Evolutionary conservation across 1,140 invertebrate genomes (phyloP).

Genomic region (Drosophila nigromelanica): DNA sequence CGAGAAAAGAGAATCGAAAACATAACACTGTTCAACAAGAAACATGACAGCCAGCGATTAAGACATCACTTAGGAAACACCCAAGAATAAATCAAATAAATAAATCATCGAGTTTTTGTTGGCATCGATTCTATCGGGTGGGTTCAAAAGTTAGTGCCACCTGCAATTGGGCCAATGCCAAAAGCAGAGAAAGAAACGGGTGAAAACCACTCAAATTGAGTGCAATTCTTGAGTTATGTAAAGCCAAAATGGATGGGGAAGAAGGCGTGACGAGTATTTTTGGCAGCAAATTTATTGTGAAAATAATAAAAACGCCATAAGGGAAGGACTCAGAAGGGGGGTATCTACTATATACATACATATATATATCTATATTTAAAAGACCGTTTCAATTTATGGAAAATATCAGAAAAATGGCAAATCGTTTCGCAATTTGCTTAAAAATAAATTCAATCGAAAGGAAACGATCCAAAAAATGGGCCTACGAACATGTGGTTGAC

Average conservation of each 20-base stretch:
- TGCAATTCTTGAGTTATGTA: slow-evolving; percentile 65
- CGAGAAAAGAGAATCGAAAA: slow-evolving; percentile 2
- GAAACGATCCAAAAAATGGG: slow-evolving; percentile 12
- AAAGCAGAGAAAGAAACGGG: slow-evolving; percentile 32
- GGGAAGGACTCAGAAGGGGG: background rate
- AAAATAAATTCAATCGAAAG: slow-evolving; percentile 45
- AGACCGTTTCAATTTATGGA: slow-evolving; percentile 44
- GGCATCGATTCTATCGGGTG: slow-evolving; percentile 33
- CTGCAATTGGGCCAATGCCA: slow-evolving; percentile 78
- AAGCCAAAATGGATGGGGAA: slow-evolving; percentile 36
- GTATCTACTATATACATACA: background rate
- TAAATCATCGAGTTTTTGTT: slow-evolving; percentile 11
- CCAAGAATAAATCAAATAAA: slow-evolving; percentile 44
- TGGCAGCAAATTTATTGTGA: slow-evolving; percentile 60
- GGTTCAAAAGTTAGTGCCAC: slow-evolving; percentile 58
- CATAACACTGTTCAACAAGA: slow-evolving; percentile 27
- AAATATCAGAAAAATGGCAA: slow-evolving; percentile 49
- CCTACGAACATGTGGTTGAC: slow-evolving; percentile 73
- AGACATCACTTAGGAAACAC: slow-evolving; percentile 44
- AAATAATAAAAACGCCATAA: slow-evolving; percentile 48
- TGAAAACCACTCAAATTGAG: slow-evolving; percentile 45
- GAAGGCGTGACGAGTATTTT: slow-evolving; percentile 66
- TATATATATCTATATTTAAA: slow-evolving; percentile 47
- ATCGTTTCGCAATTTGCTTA: slow-evolving; percentile 62
- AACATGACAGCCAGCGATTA: slow-evolving; percentile 74